Base-by-base conservation (phyloP, 2,888 invertebrate genomes). In the Salpingus planirostris region DNA sequence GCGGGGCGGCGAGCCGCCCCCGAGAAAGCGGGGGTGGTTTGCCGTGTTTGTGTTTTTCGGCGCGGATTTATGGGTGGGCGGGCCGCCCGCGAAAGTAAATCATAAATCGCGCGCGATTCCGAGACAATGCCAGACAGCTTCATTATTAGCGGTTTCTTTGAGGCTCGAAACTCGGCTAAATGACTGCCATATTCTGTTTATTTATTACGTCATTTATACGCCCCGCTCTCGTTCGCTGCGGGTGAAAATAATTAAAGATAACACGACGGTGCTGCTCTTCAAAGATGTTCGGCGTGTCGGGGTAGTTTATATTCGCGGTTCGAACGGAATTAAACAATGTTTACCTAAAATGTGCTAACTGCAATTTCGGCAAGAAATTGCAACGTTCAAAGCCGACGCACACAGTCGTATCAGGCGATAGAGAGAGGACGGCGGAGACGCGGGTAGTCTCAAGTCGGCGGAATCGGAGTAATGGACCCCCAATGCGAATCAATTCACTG, bases 401-500 rank as follows among this genome's bases (percentile, higher is more conserved):
- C n/a, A n/a, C n/a, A n/a, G n/a, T n/a, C 45, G 43, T 42, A 48
- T 50, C 47, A 47, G 49, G 51, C 44, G n/a, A n/a, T n/a, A n/a
- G n/a, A n/a, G n/a, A n/a, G n/a, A n/a, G n/a, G n/a, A n/a, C n/a
- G n/a, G 45, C 45, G 43, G 43, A 46, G 46, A 50, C 46, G 45
- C n/a, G n/a, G n/a, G 50, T 35, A 41, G 39, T 45, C 44, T 46
- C 42, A 50, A 53, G 51, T 49, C 54, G 50, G 47, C 42, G 49
- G 53, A 54, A 49, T 52, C 50, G 53, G 44, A 55, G 62, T 64
- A 64, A 64, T 64, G 64, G 62, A 64, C 62, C 64, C 64, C 64
- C 62, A 57, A 62, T 57, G 64, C 53, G 64, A 64, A 62, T 64
- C 64, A 64, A 62, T 64, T 62, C 62, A 52, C 52, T 56, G 55